phyloP scores from a whole-genome alignment of 2,113 vertebrate species.

The Panthera leo region DNA sequence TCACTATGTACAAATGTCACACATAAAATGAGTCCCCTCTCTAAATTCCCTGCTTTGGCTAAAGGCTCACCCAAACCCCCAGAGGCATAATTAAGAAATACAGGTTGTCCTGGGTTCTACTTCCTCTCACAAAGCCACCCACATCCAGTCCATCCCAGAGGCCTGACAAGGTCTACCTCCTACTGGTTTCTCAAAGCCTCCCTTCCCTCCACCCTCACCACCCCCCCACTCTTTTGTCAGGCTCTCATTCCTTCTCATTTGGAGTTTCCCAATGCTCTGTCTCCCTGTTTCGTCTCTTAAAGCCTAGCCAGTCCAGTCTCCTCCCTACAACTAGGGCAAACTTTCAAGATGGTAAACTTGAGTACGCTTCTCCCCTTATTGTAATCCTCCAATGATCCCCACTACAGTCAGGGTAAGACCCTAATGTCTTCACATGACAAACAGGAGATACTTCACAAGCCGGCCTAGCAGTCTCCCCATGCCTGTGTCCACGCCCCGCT shows the following conservation, averaged over 20 bases:
- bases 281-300: neutral
- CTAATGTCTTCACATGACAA: neutral
- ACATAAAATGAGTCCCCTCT: neutral
- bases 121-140: neutral
- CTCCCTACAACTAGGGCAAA: neutral
- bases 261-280: neutral
- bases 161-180: neutral
- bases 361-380: neutral
- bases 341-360: neutral
- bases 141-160: accelerated
- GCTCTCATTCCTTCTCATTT: neutral
- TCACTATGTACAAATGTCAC: neutral
- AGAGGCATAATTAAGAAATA: neutral
- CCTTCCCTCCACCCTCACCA: accelerated
- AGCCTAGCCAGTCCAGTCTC: neutral
- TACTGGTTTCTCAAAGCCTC: neutral
- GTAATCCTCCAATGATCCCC: neutral
- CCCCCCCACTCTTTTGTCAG: too few species aligned
- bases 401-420: neutral
- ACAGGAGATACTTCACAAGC: neutral
- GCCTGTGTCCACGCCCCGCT: neutral
- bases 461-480: neutral
- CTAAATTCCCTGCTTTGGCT: neutral
- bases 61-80: neutral
- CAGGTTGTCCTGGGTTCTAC: neutral